These are phyloP conservation scores for Antheraea pernyi DNA, from an alignment of 1,140 invertebrate genomes.

Conservation along the genomic window DNA sequence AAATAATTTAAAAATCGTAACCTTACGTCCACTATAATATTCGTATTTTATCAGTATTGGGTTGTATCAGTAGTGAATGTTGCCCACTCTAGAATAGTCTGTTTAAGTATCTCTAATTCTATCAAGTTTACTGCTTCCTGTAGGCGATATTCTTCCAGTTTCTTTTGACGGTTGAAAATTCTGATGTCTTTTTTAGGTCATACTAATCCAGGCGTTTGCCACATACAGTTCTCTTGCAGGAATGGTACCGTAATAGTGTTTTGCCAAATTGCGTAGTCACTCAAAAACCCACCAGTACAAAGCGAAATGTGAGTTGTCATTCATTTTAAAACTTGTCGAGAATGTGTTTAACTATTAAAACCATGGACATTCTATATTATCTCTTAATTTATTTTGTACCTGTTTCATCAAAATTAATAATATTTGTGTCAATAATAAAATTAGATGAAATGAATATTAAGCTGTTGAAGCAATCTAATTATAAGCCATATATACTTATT, in stretches of 20 bases:
- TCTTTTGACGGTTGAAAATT: not conserved
- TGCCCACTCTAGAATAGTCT: too few relatives aligned
- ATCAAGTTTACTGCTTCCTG: not conserved
- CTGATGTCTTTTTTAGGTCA: not conserved
- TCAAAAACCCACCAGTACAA: constrained; percentile 44
- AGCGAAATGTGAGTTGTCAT: constrained; percentile 58
- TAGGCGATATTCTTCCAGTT: not conserved
- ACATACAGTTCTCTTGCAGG: not conserved
- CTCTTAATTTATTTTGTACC: not conserved
- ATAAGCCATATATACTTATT: too few relatives aligned
- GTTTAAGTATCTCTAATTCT: too few relatives aligned
- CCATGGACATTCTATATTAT: not conserved
- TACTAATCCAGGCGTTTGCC: not conserved
- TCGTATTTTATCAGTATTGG: too few relatives aligned
- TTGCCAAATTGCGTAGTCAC: constrained; percentile 55
- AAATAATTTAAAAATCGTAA: too few relatives aligned
- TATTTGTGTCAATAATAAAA: too few relatives aligned
- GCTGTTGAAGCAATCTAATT: too few relatives aligned
- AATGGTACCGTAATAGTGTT: not conserved
- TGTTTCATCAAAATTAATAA: too few relatives aligned
- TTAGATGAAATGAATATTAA: too few relatives aligned
- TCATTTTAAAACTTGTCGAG: constrained; percentile 60
- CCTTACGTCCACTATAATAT: too few relatives aligned
- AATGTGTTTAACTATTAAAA: constrained; percentile 20
- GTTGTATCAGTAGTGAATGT: too few relatives aligned